These are phyloP conservation scores for Nothoprocta pentlandii DNA, from an alignment of 2,113 vertebrate species.

Conservation along the genomic window DNA sequence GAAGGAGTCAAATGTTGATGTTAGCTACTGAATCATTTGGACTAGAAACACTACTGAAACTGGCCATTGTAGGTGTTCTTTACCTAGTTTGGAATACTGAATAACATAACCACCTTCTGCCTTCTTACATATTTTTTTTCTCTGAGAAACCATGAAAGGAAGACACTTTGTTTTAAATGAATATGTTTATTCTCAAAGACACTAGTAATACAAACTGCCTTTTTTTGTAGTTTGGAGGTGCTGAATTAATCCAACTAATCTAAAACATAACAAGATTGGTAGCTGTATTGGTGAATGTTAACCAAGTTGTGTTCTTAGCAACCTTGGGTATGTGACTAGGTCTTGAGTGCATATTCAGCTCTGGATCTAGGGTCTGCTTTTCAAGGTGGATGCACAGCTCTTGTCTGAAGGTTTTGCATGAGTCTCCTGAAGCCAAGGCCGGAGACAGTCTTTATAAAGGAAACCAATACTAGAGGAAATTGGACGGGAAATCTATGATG, in stretches of 20 bases:
- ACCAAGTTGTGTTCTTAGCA: conserved; percentile 4
- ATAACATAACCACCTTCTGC: conserved; percentile 52
- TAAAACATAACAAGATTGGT: neutral
- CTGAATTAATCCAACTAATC: conserved; percentile 37
- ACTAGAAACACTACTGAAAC: conserved; percentile 79
- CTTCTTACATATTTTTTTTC: conserved; percentile 1
- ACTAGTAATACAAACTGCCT: conserved; percentile 30
- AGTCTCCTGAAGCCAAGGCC: neutral
- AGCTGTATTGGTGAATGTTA: conserved; percentile 37
- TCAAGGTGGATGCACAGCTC: neutral
- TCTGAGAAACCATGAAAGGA: conserved; percentile 1
- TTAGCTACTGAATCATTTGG: conserved; percentile 77
- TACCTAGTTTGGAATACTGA: conserved; percentile 40
- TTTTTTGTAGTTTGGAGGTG: conserved; percentile 52
- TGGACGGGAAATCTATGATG: neutral
- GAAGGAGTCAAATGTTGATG: conserved; percentile 40
- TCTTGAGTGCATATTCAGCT: neutral
- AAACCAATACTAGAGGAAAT: neutral
- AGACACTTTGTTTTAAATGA: neutral
- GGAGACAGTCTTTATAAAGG: neutral
- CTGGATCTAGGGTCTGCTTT: conserved; percentile 13
- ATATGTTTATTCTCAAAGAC: conserved; percentile 3
- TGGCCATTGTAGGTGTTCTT: conserved; percentile 15
- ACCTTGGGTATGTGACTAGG: neutral
- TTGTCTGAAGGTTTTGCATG: conserved; percentile 37